Percentiles rank a stretch among this genome's conserved stretches.
Evolutionary conservation across 2,113 vertebrate genomes (phyloP).

Genomic region (Holacanthus passer): DNA sequence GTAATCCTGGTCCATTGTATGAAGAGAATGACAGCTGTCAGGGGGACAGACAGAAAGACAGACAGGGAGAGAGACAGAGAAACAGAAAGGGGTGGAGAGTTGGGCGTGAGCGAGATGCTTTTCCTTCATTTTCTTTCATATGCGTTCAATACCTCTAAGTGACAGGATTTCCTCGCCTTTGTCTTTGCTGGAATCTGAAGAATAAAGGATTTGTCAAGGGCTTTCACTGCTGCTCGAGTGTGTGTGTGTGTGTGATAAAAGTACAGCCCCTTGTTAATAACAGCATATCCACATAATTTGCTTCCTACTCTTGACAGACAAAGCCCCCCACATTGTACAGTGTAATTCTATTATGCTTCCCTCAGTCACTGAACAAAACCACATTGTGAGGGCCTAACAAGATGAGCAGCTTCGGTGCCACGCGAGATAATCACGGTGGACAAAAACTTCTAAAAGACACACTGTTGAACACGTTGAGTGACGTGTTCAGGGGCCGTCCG

Average conservation of each 20-base stretch:
- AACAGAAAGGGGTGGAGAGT: slow-evolving; percentile 53
- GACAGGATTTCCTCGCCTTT: slow-evolving; percentile 66
- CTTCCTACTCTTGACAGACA: slow-evolving; percentile 71
- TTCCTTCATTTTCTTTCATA: slow-evolving; percentile 34
- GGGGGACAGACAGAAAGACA: slow-evolving; percentile 53
- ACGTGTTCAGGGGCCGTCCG: slow-evolving; percentile 47
- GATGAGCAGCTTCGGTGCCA: slow-evolving; percentile 56
- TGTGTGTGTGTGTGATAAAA: slow-evolving; percentile 69
- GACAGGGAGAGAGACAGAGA: slow-evolving; percentile 12
- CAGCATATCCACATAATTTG: slow-evolving; percentile 66
- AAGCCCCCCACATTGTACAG: slow-evolving; percentile 65
- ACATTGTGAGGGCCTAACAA: slow-evolving; percentile 53
- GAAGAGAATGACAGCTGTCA: slow-evolving; percentile 95
- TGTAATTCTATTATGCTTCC: slow-evolving; percentile 66
- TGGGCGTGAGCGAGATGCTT: slow-evolving; percentile 39
- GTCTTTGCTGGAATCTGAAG: slow-evolving; percentile 61
- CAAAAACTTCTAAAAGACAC: slow-evolving; percentile 53
- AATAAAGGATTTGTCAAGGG: slow-evolving; percentile 76
- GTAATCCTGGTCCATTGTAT: slow-evolving; percentile 93
- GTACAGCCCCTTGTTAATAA: slow-evolving; percentile 75
- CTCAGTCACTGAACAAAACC: slow-evolving; percentile 73
- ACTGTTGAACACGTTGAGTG: slow-evolving; percentile 41
- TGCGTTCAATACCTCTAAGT: slow-evolving; percentile 47
- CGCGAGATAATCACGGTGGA: slow-evolving; percentile 59
- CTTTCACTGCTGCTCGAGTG: slow-evolving; percentile 68